These are phyloP conservation scores for Gila orcuttii DNA, from an alignment of 2,113 vertebrate genomes.

Conservation along the genomic window DNA sequence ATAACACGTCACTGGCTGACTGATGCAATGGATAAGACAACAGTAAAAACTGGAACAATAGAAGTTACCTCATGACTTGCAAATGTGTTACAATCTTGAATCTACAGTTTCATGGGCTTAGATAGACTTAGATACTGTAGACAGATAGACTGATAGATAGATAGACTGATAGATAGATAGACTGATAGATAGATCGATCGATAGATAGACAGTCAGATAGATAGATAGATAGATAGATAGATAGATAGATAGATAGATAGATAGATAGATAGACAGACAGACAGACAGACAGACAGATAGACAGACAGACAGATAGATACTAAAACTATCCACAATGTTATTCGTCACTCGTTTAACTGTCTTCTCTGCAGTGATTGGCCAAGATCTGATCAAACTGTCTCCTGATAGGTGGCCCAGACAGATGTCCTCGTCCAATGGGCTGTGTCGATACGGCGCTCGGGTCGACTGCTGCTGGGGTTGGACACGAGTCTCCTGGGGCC, in stretches of 20 bases:
- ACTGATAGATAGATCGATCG: background rate
- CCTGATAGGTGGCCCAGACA: constrained; percentile 91
- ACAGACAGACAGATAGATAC: background rate
- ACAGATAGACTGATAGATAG: background rate
- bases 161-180: accelerated
- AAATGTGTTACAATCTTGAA: background rate
- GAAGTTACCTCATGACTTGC: background rate
- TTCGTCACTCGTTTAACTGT: background rate
- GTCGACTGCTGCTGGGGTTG: constrained; percentile 99
- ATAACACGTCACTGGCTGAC: constrained; percentile 47
- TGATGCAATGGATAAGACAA: constrained; percentile 48
- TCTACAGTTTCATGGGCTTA: background rate
- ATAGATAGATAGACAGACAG: background rate
- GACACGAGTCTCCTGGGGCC: constrained; percentile 89
- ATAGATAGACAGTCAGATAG: background rate
- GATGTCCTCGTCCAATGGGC: constrained; percentile 82
- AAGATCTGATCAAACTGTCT: constrained; percentile 62
- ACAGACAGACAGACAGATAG: background rate
- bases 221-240: background rate
- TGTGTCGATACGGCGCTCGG: constrained; percentile 90
- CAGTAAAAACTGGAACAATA: background rate
- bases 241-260: background rate
- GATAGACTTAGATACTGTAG: background rate
- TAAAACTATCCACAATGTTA: background rate
- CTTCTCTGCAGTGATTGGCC: constrained; percentile 53